phyloP scores from a whole-genome alignment of 2,888 invertebrate genomes.

The Byasa hedistus region DNA sequence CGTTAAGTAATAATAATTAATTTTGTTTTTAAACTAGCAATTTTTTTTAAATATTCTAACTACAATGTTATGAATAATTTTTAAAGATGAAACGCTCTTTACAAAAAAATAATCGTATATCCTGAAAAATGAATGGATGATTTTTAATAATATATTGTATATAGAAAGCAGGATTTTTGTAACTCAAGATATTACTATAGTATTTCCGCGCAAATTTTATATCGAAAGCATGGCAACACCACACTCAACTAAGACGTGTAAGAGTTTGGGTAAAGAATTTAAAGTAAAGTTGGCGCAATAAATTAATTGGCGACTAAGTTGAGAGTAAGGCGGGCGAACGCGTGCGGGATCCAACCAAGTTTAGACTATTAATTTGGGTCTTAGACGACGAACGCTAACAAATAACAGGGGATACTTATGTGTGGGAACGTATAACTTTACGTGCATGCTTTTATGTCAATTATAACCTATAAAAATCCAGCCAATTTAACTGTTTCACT shows the following conservation, averaged over 20 bases:
- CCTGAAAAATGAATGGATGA: no score
- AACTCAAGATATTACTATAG: neutral
- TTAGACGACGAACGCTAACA: conserved; percentile 61
- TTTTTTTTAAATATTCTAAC: no score
- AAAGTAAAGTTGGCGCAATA: conserved; percentile 76
- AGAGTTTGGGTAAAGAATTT: conserved; percentile 74
- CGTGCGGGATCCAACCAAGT: conserved; percentile 69
- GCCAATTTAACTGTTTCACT: neutral
- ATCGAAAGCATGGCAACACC: conserved; percentile 45
- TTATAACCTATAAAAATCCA: neutral
- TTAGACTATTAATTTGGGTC: conserved; percentile 77
- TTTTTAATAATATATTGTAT: no score
- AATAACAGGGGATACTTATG: conserved; percentile 54
- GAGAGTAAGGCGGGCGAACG: conserved; percentile 55
- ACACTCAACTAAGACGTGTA: conserved; percentile 51
- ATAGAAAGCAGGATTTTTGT: no score
- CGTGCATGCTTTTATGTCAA: conserved; percentile 5
- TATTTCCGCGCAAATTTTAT: conserved; percentile 7
- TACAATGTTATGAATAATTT: no score
- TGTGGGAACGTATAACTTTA: conserved; percentile 27
- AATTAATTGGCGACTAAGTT: conserved; percentile 77
- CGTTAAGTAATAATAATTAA: no score
- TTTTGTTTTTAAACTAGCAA: no score
- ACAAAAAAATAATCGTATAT: no score
- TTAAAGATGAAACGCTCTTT: no score